phyloP scores from a whole-genome alignment of 1,140 invertebrate species.

The Drosophila melanogaster region Release_6_plus_ISO1_MT NT_037436.4:10713501-10714000 shows the following conservation, averaged over 20 bases:
- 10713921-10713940: constrained; percentile 80
- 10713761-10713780: neutral
- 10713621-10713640: no score
- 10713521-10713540: no score
- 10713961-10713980: neutral
- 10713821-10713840: constrained; percentile 82
- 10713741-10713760: neutral
- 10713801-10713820: constrained; percentile 83
- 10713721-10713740: no score
- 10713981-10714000: neutral
- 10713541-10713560: no score
- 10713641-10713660: no score
- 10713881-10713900: constrained; percentile 23
- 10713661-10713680: no score
- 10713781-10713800: constrained; percentile 70
- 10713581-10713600: no score
- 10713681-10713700: no score
- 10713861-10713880: constrained; percentile 14
- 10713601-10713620: no score
- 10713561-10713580: no score
- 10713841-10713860: constrained; percentile 54
- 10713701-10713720: no score
- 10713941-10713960: constrained; percentile 49
- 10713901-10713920: constrained; percentile 35
- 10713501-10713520: neutral